Conservation (phyloP, 1,140 invertebrate genomes). For the Octopus bimaculoides region DNA sequence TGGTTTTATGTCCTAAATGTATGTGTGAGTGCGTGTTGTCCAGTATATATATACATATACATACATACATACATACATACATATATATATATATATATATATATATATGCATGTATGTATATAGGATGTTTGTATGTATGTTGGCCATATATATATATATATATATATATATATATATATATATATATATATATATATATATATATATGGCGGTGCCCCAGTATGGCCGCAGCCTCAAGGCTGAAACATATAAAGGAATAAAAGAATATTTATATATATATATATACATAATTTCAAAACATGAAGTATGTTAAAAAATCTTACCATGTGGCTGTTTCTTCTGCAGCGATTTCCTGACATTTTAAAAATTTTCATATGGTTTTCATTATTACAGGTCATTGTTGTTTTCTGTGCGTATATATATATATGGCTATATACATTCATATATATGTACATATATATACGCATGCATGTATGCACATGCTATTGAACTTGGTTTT, state of each 20-base stretch:
- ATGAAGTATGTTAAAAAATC: too few species aligned
- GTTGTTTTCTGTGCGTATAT: too few species aligned
- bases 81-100: background rate
- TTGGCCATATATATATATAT: background rate
- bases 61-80: background rate
- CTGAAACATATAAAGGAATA: too few species aligned
- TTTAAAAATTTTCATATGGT: too few species aligned
- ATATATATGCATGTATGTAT: background rate
- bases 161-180: slow-evolving; percentile 4
- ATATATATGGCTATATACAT: background rate
- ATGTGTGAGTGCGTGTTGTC: too few species aligned
- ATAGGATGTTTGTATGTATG: background rate
- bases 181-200: slow-evolving; percentile 4
- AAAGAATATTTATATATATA: too few species aligned
- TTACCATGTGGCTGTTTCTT: too few species aligned
- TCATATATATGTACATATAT: background rate
- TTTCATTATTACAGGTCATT: too few species aligned
- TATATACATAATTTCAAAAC: background rate
- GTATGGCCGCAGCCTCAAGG: too few species aligned
- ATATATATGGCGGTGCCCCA: too few species aligned
- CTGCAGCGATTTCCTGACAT: too few species aligned
- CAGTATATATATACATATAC: background rate
- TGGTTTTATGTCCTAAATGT: too few species aligned
- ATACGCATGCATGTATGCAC: background rate
- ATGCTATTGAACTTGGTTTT: background rate